Evolutionary conservation across 2,113 vertebrate genomes (phyloP), one percentile per base, ranked within the genome.

Genomic region (Prionailurus viverrinus): DNA sequence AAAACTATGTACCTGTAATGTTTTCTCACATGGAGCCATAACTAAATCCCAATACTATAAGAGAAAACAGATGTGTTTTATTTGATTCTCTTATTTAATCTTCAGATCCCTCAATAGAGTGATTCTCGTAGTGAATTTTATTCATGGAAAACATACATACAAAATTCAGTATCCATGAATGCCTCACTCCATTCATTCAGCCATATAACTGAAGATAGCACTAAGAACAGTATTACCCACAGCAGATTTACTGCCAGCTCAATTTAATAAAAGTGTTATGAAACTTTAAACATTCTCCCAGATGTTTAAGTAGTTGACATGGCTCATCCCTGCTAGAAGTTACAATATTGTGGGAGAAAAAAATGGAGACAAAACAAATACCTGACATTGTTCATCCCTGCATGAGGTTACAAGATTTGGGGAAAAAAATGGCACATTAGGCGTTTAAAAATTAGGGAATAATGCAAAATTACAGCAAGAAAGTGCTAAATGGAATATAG

Each of bases 121-220:
- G 45, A 90, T 51, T 93, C 41, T 94, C 74, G 83, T 12, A 94
- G n/a, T 53, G 51, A 95, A 90, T 76, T 92, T 83, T 87, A 96
- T 88, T 80, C 79, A 66, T 78, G 45, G 41, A 80, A 88, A 94
- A 84, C 31, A 90, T 58, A 48, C 3, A 73, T 76, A 53, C 51
- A 31, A 65, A 83, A 92, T 58, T 83, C 21, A 74, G 53, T 92
- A 1, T 25, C 41, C 18, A 15, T 5, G 2, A 92, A 51, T 36
- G 36, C 19, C 10, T 96, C n/a, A 25, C 27, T 76, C 39, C 16
- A 79, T 82, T 94, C 53, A 31, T 53, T 89, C 23, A 86, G 33
- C 23, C 58, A 51, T 51, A 89, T 83, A 61, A 81, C 71, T 51
- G 79, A 92, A 27, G 45, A 78, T 19, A 74, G 55, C 31, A 36